These are phyloP conservation scores for Manis crassicaudata DNA, from an alignment of 2,797 vertebrate species.

Conservation along the genomic window DNA sequence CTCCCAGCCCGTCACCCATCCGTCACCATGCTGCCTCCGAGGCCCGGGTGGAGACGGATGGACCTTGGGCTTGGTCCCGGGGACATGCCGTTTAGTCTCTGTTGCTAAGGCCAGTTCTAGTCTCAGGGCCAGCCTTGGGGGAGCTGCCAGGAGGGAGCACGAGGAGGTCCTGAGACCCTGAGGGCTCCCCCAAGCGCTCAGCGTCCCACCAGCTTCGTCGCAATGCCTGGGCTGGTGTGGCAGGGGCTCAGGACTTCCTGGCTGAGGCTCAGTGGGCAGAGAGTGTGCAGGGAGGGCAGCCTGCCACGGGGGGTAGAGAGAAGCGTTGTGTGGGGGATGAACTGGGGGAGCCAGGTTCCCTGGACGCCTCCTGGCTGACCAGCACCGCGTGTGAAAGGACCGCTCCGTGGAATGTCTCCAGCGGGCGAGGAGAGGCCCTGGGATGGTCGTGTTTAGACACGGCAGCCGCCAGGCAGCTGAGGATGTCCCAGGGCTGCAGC, in stretches of 20 bases:
- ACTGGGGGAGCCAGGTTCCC: background rate
- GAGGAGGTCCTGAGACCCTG: background rate
- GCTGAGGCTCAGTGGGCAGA: background rate
- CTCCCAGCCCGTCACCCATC: background rate
- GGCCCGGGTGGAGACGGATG: background rate
- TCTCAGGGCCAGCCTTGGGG: background rate
- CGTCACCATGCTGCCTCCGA: fast-evolving
- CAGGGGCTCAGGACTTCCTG: background rate
- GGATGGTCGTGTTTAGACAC: background rate
- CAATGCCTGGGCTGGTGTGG: fast-evolving
- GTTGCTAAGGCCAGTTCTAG: background rate
- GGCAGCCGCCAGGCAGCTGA: background rate
- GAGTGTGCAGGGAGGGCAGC: background rate
- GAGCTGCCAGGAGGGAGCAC: background rate
- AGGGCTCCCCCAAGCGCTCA: background rate
- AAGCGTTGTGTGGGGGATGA: background rate
- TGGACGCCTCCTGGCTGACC: background rate
- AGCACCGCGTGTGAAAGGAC: too few relatives aligned
- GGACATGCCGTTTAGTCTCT: background rate
- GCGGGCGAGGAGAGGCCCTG: background rate
- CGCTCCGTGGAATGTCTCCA: too few relatives aligned
- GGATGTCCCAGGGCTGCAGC: background rate
- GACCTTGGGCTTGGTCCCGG: too few relatives aligned
- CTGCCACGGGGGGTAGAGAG: background rate
- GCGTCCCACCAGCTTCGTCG: fast-evolving